Conservation (phyloP, 1,140 invertebrate species). For the Aphelinus certus region DNA sequence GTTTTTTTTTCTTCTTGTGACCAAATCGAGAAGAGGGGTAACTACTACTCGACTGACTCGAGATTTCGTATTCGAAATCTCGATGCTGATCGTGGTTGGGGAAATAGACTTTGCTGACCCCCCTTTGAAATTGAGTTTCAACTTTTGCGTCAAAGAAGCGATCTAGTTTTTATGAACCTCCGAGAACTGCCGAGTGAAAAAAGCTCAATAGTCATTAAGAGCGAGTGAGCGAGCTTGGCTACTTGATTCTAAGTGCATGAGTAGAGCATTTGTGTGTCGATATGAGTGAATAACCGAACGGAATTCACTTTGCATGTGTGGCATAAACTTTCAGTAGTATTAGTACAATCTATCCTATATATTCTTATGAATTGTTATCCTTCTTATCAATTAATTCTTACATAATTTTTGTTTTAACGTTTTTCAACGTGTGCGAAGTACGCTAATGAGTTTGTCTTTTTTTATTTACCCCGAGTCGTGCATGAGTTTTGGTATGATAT, state of each 20-base stretch:
- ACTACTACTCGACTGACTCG: too few species aligned
- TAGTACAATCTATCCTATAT: constrained; percentile 1
- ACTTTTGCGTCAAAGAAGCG: not conserved
- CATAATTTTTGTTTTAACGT: not conserved
- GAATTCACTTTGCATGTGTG: constrained; percentile 11
- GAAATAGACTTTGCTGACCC: too few species aligned
- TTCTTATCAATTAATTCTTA: not conserved
- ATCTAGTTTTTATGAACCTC: not conserved
- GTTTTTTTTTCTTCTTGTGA: too few species aligned
- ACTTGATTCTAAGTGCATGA: constrained; percentile 36
- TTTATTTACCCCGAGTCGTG: not conserved
- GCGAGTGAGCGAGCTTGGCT: constrained; percentile 25
- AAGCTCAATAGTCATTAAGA: constrained; percentile 15
- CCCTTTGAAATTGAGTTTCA: too few species aligned
- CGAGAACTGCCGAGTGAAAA: not conserved
- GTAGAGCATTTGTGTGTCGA: constrained; percentile 33
- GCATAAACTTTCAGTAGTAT: constrained; percentile 5
- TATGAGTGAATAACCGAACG: constrained; percentile 5
- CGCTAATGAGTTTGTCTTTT: not conserved
- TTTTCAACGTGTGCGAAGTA: not conserved
- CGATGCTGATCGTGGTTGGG: too few species aligned
- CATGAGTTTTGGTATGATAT: constrained; percentile 11
- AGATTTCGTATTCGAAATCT: too few species aligned
- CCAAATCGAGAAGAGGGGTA: too few species aligned
- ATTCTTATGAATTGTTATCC: not conserved